phyloP scores from a whole-genome alignment of 2,888 invertebrate genomes.

The Andrena praecox region DNA sequence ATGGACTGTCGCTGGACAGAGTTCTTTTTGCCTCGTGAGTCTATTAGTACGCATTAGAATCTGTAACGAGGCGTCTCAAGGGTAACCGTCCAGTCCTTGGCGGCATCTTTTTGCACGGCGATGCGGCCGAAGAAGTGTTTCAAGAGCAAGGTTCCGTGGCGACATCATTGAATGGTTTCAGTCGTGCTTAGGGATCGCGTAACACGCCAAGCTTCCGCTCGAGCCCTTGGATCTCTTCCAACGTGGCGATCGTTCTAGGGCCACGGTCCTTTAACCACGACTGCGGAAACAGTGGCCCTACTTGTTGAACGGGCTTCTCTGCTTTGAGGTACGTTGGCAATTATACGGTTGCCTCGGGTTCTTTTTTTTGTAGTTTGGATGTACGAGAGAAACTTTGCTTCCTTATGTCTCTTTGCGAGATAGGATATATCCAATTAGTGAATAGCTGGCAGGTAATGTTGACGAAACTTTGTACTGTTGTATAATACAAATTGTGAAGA shows the following conservation, averaged over 20 bases:
- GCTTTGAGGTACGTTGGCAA: neutral
- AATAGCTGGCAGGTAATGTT: too few species aligned
- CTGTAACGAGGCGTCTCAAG: neutral
- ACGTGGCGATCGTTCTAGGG: slow-evolving; percentile 26
- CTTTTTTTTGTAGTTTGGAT: neutral
- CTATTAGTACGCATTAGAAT: neutral
- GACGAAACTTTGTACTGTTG: too few species aligned
- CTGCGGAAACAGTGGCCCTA: slow-evolving; percentile 18
- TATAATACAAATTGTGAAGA: too few species aligned
- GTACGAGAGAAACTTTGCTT: neutral
- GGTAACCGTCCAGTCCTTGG: neutral
- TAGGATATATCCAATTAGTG: too few species aligned
- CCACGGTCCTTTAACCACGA: slow-evolving; percentile 19
- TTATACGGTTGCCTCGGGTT: slow-evolving; percentile 10
- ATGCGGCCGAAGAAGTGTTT: slow-evolving; percentile 3
- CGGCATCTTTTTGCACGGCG: neutral
- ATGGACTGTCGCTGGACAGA: neutral
- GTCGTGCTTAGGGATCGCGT: slow-evolving; percentile 15
- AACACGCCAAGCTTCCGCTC: slow-evolving; percentile 31
- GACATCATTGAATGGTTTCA: slow-evolving; percentile 17
- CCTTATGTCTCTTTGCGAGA: neutral
- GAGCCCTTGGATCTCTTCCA: slow-evolving; percentile 58
- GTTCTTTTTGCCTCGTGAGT: neutral
- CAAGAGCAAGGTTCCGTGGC: slow-evolving; percentile 43
- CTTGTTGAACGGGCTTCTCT: slow-evolving; percentile 10